phyloP scores from a whole-genome alignment of 2,888 invertebrate species.

The Leucoma salicis region DNA sequence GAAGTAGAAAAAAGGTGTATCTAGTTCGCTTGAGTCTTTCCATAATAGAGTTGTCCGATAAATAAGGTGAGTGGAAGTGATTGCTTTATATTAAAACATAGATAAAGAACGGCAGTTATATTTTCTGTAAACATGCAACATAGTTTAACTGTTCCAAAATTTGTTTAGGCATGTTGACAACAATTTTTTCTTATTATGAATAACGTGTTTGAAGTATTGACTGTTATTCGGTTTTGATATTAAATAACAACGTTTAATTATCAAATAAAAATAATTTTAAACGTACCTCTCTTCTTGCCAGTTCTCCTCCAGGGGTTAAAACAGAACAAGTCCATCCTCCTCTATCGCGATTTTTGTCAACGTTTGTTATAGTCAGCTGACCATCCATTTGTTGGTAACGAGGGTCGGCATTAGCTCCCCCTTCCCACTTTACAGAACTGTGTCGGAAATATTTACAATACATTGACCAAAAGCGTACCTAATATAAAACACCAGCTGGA shows the following conservation, averaged over 20 bases:
- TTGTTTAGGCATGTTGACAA: no score
- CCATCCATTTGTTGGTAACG: constrained; percentile 80
- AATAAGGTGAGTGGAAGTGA: constrained; percentile 19
- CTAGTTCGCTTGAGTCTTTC: constrained; percentile 11
- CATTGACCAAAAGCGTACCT: no score
- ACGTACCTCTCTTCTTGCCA: constrained; percentile 87
- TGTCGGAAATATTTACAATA: no score
- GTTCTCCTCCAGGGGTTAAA: constrained; percentile 87
- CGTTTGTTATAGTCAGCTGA: constrained; percentile 82
- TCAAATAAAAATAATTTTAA: not conserved
- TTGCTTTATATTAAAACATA: no score
- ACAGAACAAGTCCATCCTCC: constrained; percentile 91
- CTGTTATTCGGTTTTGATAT: no score
- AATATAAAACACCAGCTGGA: no score
- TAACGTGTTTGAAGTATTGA: no score
- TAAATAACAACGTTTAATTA: no score
- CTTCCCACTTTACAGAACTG: constrained; percentile 80
- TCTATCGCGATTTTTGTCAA: constrained; percentile 86
- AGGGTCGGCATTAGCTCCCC: constrained; percentile 73
- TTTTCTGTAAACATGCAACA: no score
- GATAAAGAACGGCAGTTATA: no score
- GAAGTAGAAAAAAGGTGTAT: constrained; percentile 23
- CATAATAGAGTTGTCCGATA: constrained; percentile 15
- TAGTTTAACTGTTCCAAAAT: no score
- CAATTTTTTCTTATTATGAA: no score